Conservation (phyloP, 2,797 vertebrate genomes). For the Toxotes lorentzi region DNA sequence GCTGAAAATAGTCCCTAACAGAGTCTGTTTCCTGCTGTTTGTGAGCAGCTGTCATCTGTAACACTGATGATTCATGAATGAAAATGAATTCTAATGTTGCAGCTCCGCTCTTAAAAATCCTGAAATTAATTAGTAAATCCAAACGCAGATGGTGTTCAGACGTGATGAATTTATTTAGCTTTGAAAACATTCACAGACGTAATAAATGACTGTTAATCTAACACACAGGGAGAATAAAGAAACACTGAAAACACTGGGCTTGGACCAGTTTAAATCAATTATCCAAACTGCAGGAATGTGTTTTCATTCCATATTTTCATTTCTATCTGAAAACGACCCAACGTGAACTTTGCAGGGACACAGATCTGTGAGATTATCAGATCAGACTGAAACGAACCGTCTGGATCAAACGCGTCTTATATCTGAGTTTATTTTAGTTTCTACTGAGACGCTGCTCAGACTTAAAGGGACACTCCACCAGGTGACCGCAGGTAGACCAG, state of each 20-base stretch:
- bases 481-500: neutral
- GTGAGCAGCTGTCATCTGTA: neutral
- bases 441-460: neutral
- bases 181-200: neutral
- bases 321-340: neutral
- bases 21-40: no score
- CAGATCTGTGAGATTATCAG: neutral
- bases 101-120: neutral
- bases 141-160: constrained; percentile 12
- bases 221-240: neutral
- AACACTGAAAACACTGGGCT: neutral
- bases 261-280: neutral
- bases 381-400: neutral
- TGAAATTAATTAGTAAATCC: neutral
- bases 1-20: neutral
- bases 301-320: constrained; percentile 10
- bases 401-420: neutral
- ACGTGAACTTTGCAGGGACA: neutral
- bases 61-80: neutral
- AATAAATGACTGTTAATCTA: constrained; percentile 12
- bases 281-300: constrained; percentile 25
- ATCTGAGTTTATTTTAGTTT: neutral
- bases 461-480: neutral
- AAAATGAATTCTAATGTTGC: neutral
- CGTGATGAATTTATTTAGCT: constrained; percentile 17